Evolutionary conservation across 2,113 vertebrate genomes (phyloP).

Genomic region (Bos indicus): DNA sequence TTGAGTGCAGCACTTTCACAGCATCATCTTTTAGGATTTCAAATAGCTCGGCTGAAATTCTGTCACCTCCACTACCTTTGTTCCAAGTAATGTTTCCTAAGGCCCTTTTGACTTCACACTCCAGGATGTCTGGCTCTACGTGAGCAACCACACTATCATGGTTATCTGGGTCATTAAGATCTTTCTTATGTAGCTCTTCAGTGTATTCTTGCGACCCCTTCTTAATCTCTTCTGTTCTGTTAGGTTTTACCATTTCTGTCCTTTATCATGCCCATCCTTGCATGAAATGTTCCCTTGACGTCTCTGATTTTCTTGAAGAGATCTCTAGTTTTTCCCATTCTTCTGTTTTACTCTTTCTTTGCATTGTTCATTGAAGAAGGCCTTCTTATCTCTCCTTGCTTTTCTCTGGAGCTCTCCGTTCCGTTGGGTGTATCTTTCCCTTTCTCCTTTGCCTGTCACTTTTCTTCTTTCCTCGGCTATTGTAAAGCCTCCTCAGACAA

Average conservation of each 20-base stretch:
- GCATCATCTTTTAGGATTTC: background rate
- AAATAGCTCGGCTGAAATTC: background rate
- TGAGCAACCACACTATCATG: background rate
- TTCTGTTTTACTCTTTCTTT: background rate
- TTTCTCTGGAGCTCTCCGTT: background rate
- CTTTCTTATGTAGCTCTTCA: background rate
- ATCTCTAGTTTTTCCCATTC: background rate
- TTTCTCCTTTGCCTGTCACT: background rate
- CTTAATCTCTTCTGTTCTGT: background rate
- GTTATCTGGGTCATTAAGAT: background rate
- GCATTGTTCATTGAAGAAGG: background rate
- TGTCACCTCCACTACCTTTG: background rate
- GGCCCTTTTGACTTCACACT: background rate
- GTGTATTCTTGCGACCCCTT: background rate
- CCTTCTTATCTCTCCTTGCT: background rate
- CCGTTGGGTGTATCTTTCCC: background rate
- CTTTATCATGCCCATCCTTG: background rate
- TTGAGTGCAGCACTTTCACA: background rate
- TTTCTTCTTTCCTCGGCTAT: background rate
- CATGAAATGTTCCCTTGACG: background rate
- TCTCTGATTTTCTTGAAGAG: background rate
- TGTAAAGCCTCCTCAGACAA: background rate
- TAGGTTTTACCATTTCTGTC: background rate
- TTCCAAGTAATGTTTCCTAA: background rate
- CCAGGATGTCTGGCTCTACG: background rate